These are phyloP conservation scores for Hylia prasina DNA, from an alignment of 2,113 vertebrate species.

Conservation along the genomic window DNA sequence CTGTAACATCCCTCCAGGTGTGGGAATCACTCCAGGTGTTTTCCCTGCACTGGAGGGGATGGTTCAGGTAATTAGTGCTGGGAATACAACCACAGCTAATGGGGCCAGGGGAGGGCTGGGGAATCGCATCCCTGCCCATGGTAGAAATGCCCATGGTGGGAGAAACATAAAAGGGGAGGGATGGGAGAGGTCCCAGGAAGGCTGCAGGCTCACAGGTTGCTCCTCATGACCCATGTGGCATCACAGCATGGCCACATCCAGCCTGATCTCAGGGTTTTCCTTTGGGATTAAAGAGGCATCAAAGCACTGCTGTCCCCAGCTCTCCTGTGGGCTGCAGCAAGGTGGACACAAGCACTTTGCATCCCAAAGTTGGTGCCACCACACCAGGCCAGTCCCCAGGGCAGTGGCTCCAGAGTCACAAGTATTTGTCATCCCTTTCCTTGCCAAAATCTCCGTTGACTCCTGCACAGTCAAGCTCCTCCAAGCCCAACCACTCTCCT, in stretches of 20 bases:
- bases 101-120: rapidly evolving
- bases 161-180: neutral
- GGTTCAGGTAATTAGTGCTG: neutral
- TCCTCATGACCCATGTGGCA: rapidly evolving
- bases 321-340: neutral
- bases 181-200: neutral
- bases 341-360: neutral
- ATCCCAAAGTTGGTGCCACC: neutral
- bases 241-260: rapidly evolving
- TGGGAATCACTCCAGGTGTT: neutral
- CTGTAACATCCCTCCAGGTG: neutral
- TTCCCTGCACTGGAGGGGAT: neutral
- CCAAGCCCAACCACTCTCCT: too few relatives aligned
- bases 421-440: neutral
- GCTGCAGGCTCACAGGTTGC: rapidly evolving
- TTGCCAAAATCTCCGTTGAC: neutral
- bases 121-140: rapidly evolving
- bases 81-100: rapidly evolving
- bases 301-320: neutral
- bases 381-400: neutral
- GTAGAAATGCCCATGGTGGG: rapidly evolving
- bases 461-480: neutral
- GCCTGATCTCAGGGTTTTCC: neutral
- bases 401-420: neutral
- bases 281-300: rapidly evolving